Evolutionary conservation across 2,113 vertebrate species (phyloP).

Genomic region (Platichthys stellatus): DNA sequence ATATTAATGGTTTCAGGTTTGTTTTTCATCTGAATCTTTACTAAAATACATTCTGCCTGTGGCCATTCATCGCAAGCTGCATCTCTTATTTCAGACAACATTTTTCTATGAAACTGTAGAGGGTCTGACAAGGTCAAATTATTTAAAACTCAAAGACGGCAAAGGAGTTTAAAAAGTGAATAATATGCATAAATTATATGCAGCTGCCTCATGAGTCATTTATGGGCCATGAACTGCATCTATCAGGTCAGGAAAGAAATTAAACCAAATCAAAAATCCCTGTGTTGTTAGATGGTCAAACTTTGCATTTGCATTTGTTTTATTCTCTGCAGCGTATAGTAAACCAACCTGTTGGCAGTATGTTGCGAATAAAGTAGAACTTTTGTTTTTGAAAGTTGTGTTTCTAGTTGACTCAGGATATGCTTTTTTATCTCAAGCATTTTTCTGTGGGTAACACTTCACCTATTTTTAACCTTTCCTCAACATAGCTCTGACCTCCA

Average conservation of each 20-base stretch:
- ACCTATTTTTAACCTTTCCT: neutral
- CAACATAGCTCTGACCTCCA: conserved; percentile 17
- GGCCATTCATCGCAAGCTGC: neutral
- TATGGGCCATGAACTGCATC: neutral
- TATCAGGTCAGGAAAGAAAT: neutral
- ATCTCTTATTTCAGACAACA: neutral
- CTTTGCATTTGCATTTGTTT: too few relatives aligned
- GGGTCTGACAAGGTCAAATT: neutral
- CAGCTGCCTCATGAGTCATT: neutral
- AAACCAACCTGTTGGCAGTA: too few relatives aligned
- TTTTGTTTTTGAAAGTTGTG: too few relatives aligned
- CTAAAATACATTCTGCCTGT: neutral
- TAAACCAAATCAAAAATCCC: neutral
- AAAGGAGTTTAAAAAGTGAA: neutral
- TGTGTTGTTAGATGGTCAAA: neutral
- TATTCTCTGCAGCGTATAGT: too few relatives aligned
- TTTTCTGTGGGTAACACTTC: neutral
- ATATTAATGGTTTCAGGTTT: neutral
- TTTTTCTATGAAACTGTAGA: neutral
- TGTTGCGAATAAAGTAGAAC: too few relatives aligned
- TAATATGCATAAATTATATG: neutral
- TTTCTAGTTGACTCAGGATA: too few relatives aligned
- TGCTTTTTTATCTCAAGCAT: too few relatives aligned
- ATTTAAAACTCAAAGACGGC: neutral
- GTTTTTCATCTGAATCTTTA: neutral